Conservation (phyloP, 2,888 invertebrate species). For the Chrysina gloriosa region DNA sequence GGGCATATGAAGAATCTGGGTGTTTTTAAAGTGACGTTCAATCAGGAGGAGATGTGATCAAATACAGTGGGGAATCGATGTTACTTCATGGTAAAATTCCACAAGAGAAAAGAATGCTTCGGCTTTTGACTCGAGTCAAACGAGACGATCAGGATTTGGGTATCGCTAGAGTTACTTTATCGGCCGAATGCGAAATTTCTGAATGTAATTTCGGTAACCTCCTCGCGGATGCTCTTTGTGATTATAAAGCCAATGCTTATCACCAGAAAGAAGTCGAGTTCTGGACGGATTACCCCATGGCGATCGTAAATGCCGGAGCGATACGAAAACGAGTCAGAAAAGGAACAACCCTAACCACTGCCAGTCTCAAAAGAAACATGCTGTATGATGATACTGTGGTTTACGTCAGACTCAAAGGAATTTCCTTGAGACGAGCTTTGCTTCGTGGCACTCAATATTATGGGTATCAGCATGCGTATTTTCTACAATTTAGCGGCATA, state of each 20-base stretch:
- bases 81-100: slow-evolving; percentile 74
- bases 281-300: slow-evolving; percentile 85
- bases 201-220: slow-evolving; percentile 92
- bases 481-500: slow-evolving; percentile 85
- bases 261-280: slow-evolving; percentile 59
- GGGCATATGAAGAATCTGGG: slow-evolving; percentile 16
- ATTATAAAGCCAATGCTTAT: slow-evolving; percentile 68
- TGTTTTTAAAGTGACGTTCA: slow-evolving; percentile 68
- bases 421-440: slow-evolving; percentile 66
- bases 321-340: slow-evolving; percentile 75
- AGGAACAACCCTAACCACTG: slow-evolving; percentile 73
- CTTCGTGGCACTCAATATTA: slow-evolving; percentile 57
- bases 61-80: slow-evolving; percentile 80
- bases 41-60: slow-evolving; percentile 77
- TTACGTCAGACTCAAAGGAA: slow-evolving; percentile 75
- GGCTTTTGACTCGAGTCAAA: slow-evolving; percentile 64
- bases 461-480: slow-evolving; percentile 69
- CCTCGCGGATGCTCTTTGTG: slow-evolving; percentile 80
- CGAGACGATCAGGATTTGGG: not conserved
- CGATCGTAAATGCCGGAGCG: slow-evolving; percentile 81
- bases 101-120: slow-evolving; percentile 76
- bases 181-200: slow-evolving; percentile 70
- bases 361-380: slow-evolving; percentile 77
- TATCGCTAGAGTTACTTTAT: not conserved
- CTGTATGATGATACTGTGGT: slow-evolving; percentile 82